Base-by-base conservation (phyloP, 2,888 invertebrate genomes). In the Eledona agricola region DNA sequence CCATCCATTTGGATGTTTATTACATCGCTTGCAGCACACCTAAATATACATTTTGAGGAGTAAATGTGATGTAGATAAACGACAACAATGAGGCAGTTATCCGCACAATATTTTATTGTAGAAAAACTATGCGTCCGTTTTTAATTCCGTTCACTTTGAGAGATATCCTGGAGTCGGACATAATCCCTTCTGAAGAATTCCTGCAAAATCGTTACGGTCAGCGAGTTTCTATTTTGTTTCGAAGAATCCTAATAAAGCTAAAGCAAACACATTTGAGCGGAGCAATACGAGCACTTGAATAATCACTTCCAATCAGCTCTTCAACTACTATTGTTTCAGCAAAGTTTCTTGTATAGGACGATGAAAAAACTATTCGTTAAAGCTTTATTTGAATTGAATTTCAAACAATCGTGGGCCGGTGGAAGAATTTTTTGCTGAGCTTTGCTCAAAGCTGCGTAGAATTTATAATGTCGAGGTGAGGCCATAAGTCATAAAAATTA, bases 251-350 rank as follows among this genome's bases (percentile, higher is more conserved):
- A 56, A 54, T 57, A 57, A 55, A 55, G 51, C 35, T 13, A 51
- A 42, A 53, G 49, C 46, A 59, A 59, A 59, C 55, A 59, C 50
- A 49, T 51, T 42, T 53, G 51, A 53, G 31, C 51, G 54, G 16
- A 49, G 56, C 23, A 60, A 55, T 51, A 55, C 55, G 57, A 60
- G 52, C 55, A 60, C 55, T 46, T 42, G 57, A 53, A 58, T 58
- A 52, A 56, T 56, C 50, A 40, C 38, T 46, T 19, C 47, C 37
- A 42, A 37, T 23, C 22, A 25, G 20, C 25, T 32, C 22, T 32
- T 23, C 45, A 32, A 45, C 32, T 32, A 45, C 25, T 45, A 34
- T 32, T 45, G 43, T 23, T 43, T 25, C 29, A 29, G 13, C 15
- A 20, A 28, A 19, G 29, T 28, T n/a, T n/a, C n/a, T n/a, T n/a